A percentile compares a stretch with the other conserved stretches of the same genome.
These are phyloP conservation scores for Melanotaenia trifasciata DNA, from an alignment of 2,797 vertebrate genomes.

Conservation along the genomic window DNA sequence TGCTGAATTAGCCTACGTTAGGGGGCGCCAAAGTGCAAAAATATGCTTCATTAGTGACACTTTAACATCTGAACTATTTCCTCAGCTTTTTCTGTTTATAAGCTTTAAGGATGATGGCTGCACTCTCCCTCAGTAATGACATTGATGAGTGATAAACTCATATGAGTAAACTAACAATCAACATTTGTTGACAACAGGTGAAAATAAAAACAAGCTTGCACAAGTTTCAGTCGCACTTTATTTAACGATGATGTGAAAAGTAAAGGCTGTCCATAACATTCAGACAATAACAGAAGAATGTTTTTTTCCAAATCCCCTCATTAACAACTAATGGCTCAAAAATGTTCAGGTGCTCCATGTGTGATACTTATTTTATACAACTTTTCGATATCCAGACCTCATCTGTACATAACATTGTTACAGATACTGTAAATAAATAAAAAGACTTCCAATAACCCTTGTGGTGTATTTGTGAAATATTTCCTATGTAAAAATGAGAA, in stretches of 20 bases:
- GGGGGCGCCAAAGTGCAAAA: too few relatives aligned
- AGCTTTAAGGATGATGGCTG: not conserved
- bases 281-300: slow-evolving; percentile 81
- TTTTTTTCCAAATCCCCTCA: slow-evolving; percentile 52
- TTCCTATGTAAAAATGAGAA: slow-evolving; percentile 79
- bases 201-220: slow-evolving; percentile 50
- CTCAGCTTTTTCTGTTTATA: not conserved
- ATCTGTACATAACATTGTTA: slow-evolving; percentile 86
- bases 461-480: slow-evolving; percentile 77
- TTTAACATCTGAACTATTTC: not conserved
- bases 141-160: too few relatives aligned
- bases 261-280: slow-evolving; percentile 85
- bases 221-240: slow-evolving; percentile 83
- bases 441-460: slow-evolving; percentile 78
- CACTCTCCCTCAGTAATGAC: not conserved
- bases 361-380: slow-evolving; percentile 84
- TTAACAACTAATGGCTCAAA: slow-evolving; percentile 80
- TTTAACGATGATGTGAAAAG: slow-evolving; percentile 85
- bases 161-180: not conserved
- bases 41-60: too few relatives aligned
- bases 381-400: slow-evolving; percentile 82
- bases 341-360: slow-evolving; percentile 78
- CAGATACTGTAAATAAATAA: slow-evolving; percentile 85
- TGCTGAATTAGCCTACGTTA: too few relatives aligned
- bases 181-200: not conserved